Conservation (phyloP, 37 sponge, comb jelly and placozoan species). For the Amphimedon queenslandica region DNA sequence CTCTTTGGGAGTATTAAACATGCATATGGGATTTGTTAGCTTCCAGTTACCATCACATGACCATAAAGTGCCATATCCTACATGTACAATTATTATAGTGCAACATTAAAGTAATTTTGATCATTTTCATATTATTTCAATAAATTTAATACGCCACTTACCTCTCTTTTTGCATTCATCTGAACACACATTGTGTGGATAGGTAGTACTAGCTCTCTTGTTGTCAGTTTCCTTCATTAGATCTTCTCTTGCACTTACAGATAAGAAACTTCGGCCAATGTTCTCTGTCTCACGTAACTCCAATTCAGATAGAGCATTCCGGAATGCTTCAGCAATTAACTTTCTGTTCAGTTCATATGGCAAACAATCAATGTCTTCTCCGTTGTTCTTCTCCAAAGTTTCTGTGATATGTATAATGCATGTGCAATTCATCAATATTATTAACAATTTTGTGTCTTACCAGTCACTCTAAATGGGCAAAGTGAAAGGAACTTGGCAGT, state of each 20-base stretch:
- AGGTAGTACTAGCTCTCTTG: background rate
- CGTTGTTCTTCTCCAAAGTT: background rate
- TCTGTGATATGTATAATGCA: background rate
- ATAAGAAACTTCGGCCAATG: background rate
- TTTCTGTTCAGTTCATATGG: conserved; percentile 6
- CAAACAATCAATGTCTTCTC: background rate
- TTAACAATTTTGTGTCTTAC: background rate
- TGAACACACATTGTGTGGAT: conserved; percentile 8
- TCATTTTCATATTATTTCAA: no score
- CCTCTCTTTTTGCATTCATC: conserved; percentile 12
- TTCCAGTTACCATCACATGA: conserved; percentile 20
- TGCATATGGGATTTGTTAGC: background rate
- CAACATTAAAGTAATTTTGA: background rate
- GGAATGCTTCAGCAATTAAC: conserved; percentile 4
- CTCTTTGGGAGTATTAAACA: no score
- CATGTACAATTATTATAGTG: background rate
- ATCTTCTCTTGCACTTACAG: no score
- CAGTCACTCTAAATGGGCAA: conserved; percentile 1
- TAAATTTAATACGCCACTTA: background rate
- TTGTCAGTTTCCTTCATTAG: conserved; percentile 3
- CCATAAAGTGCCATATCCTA: background rate
- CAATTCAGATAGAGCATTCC: background rate
- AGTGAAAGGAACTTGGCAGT: background rate
- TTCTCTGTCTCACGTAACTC: conserved; percentile 3
- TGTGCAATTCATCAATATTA: background rate